Evolutionary conservation across 2,113 vertebrate genomes (phyloP), one percentile per base, ranked within the genome.

Genomic region (Pleuronectes platessa): DNA sequence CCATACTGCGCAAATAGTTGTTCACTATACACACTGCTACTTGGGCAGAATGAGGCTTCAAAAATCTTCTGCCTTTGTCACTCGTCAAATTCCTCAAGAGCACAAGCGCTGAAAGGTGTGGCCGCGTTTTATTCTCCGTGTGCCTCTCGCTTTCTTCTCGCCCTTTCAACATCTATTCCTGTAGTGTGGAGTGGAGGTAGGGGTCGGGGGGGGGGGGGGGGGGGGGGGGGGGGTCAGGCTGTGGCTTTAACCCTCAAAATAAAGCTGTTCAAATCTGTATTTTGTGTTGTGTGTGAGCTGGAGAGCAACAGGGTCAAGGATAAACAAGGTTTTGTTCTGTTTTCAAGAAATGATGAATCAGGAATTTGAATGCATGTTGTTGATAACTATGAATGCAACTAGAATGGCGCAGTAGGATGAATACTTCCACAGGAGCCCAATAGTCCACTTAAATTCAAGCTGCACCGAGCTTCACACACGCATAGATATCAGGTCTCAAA

Each of bases 81-180:
- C 95, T 94, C 93, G 89, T 94, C 94, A 96, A 97, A 97, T 97
- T 98, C 96, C 96, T 96, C 95, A 95, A 96, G 96, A 96, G 96
- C 95, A 95, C 93, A 95, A 93, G 90, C 81, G 93, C 94, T 96
- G 95, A 97, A 92, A 92, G 90, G 96, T 96, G 89, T 88, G 95
- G 94, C 95, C 94, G 94, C 95, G 95, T 95, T 95, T 94, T 94
- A 94, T 88, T 95, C 94, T 95, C 94, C 94, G 92, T 93, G 93
- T 93, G 79, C 94, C 69, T 64, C 79, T 71, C 27, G 56, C 82
- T 88, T 90, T 87, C 81, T 89, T 85, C 84, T 78, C 58, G 42
- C 27, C 74, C 84, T 87, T 86, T 92, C 72, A 89, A 68, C 83
- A 68, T 80, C 77, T 75, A 74, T 58, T 72, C 81, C 55, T 72